Conservation (phyloP, 37 sponge, comb jelly and placozoan genomes). For the Axinella damicornis region DNA sequence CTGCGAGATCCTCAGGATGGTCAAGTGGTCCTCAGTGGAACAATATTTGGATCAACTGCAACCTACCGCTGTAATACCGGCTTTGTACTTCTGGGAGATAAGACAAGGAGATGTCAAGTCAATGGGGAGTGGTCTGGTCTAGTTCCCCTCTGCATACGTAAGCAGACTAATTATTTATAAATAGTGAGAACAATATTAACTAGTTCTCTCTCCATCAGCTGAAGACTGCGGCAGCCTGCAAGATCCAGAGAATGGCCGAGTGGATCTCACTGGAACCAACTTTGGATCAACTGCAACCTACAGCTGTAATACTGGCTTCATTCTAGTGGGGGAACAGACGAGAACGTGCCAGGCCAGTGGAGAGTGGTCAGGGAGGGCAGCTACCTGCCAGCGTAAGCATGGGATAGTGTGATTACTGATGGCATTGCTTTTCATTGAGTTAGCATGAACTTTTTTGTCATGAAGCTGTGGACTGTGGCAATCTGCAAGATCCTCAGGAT, state of each 20-base stretch:
- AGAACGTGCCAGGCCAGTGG: constrained; percentile 22
- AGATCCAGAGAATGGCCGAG: neutral
- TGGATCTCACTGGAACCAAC: neutral
- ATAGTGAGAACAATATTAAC: too few species aligned
- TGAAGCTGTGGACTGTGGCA: neutral
- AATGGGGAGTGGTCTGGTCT: constrained; percentile 68
- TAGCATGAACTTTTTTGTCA: too few species aligned
- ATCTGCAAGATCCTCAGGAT: constrained; percentile 18
- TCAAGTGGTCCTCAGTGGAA: constrained; percentile 4
- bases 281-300: constrained; percentile 20
- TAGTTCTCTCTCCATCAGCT: neutral
- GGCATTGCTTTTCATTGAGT: too few species aligned
- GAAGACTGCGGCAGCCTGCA: neutral
- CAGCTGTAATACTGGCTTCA: constrained; percentile 6
- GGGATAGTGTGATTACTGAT: too few species aligned
- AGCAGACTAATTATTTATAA: constrained; percentile 14
- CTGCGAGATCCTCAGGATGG: constrained; percentile 40
- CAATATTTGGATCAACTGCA: constrained; percentile 20
- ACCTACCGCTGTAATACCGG: constrained; percentile 58
- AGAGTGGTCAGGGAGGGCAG: constrained; percentile 19
- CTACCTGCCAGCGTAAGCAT: constrained; percentile 42
- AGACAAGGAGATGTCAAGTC: constrained; percentile 28
- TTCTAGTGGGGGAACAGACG: constrained; percentile 19
- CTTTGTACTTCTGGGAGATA: constrained; percentile 40
- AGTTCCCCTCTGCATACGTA: constrained; percentile 58